Evolutionary conservation across 1,140 invertebrate genomes (phyloP).

Genomic region (Zaprionus gabonicus): DNA sequence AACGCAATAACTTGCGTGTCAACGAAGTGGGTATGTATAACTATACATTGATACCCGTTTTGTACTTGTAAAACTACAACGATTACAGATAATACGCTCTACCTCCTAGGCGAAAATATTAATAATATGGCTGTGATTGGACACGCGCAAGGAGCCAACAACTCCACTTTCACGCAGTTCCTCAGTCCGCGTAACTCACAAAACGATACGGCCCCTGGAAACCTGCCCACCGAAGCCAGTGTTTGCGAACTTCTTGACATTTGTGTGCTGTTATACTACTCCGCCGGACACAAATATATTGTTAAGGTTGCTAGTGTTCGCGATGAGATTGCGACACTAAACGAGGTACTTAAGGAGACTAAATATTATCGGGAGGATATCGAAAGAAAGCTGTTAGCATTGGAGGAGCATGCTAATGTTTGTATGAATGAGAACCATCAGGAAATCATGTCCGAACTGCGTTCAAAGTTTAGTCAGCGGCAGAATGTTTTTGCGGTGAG

Average conservation of each 20-base stretch:
- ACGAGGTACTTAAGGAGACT: slow-evolving; percentile 78
- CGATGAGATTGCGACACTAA: slow-evolving; percentile 81
- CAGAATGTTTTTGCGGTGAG: slow-evolving; percentile 83
- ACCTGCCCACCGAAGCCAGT: slow-evolving; percentile 53
- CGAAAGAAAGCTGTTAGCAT: slow-evolving; percentile 64
- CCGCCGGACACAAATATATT: slow-evolving; percentile 83
- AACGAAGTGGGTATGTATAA: slow-evolving; percentile 66
- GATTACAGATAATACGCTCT: slow-evolving; percentile 59
- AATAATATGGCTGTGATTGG: slow-evolving; percentile 68
- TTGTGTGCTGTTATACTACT: slow-evolving; percentile 80
- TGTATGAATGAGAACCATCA: slow-evolving; percentile 79
- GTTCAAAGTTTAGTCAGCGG: slow-evolving; percentile 74
- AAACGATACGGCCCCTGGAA: slow-evolving; percentile 55
- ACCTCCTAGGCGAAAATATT: slow-evolving; percentile 67
- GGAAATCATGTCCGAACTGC: slow-evolving; percentile 72
- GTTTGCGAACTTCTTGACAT: slow-evolving; percentile 78
- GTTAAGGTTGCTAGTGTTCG: slow-evolving; percentile 78
- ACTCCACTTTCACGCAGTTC: slow-evolving; percentile 68
- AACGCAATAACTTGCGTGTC: slow-evolving; percentile 60
- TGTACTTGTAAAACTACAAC: not conserved
- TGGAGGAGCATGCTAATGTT: slow-evolving; percentile 77
- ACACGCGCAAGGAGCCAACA: slow-evolving; percentile 62
- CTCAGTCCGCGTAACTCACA: slow-evolving; percentile 53
- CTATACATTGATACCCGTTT: not conserved
- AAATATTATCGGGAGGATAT: slow-evolving; percentile 81